phyloP scores from a whole-genome alignment of 2,888 invertebrate species.

The Entomobrya multifasciata region DNA sequence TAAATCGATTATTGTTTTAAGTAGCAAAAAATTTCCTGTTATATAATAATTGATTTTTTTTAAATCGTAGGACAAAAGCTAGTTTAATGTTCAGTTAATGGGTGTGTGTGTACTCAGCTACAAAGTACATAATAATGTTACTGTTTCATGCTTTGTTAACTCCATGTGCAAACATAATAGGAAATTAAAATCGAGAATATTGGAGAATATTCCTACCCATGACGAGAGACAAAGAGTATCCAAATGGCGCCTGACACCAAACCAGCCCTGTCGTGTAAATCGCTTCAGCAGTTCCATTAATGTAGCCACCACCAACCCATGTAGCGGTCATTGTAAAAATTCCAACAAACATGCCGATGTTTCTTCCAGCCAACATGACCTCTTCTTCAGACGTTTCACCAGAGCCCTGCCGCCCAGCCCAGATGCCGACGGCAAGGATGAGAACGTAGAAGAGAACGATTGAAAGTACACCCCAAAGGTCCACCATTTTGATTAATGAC shows the following conservation, averaged over 20 bases:
- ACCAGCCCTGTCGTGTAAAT: conserved; percentile 85
- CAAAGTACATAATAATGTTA: too few relatives aligned
- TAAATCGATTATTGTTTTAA: too few relatives aligned
- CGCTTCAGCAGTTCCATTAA: conserved; percentile 87
- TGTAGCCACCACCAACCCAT: conserved; percentile 83
- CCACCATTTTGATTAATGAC: conserved; percentile 81
- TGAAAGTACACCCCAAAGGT: conserved; percentile 85
- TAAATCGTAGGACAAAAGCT: too few relatives aligned
- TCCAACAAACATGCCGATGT: conserved; percentile 86
- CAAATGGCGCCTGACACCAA: conserved; percentile 88
- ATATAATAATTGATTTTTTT: too few relatives aligned
- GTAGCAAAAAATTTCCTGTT: too few relatives aligned
- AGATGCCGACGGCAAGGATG: conserved; percentile 86
- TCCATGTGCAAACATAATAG: too few relatives aligned
- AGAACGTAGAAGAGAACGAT: conserved; percentile 86
- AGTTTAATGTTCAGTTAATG: too few relatives aligned
- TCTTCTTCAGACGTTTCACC: conserved; percentile 84
- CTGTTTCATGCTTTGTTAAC: too few relatives aligned
- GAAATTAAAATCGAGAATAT: too few relatives aligned
- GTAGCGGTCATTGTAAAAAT: conserved; percentile 86
- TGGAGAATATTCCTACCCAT: conserved; percentile 83
- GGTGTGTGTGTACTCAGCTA: background rate
- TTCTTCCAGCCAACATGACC: conserved; percentile 87
- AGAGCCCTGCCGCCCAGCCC: conserved; percentile 85
- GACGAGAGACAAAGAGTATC: conserved; percentile 86